These are phyloP conservation scores for Dallia pectoralis DNA, from an alignment of 2,797 vertebrate species.

Conservation along the genomic window DNA sequence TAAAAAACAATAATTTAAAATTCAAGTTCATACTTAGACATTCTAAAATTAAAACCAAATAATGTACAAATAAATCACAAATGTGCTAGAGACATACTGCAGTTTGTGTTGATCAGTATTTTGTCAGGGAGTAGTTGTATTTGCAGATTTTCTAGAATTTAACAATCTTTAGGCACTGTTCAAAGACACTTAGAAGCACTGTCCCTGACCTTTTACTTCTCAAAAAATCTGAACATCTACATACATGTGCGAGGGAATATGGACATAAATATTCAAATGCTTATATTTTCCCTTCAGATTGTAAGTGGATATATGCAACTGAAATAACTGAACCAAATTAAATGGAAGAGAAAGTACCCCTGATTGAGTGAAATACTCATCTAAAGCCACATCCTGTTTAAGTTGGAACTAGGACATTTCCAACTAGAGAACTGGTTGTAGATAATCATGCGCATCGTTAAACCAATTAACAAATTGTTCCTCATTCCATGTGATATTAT, in stretches of 20 bases:
- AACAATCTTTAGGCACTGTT: constrained; percentile 60
- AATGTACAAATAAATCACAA: constrained; percentile 51
- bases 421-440: no score
- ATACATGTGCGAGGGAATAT: constrained; percentile 52
- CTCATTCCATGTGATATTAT: no score
- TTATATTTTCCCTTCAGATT: constrained; percentile 19
- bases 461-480: no score
- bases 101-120: constrained; percentile 61
- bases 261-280: constrained; percentile 55
- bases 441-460: no score
- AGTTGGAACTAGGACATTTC: no score
- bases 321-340: constrained; percentile 23
- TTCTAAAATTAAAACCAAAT: constrained; percentile 58
- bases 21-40: constrained; percentile 82
- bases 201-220: constrained; percentile 52
- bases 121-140: constrained; percentile 10
- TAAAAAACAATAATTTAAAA: constrained; percentile 77
- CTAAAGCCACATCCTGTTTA: background rate
- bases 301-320: constrained; percentile 25
- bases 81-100: constrained; percentile 78
- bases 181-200: constrained; percentile 66
- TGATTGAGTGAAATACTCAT: constrained; percentile 8
- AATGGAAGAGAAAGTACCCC: constrained; percentile 41
- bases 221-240: constrained; percentile 22
- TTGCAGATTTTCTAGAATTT: constrained; percentile 46